Evolutionary conservation across 2,888 invertebrate genomes (phyloP), one percentile per base, ranked within the genome.

Genomic region (Polydrusus pterygomalis): DNA sequence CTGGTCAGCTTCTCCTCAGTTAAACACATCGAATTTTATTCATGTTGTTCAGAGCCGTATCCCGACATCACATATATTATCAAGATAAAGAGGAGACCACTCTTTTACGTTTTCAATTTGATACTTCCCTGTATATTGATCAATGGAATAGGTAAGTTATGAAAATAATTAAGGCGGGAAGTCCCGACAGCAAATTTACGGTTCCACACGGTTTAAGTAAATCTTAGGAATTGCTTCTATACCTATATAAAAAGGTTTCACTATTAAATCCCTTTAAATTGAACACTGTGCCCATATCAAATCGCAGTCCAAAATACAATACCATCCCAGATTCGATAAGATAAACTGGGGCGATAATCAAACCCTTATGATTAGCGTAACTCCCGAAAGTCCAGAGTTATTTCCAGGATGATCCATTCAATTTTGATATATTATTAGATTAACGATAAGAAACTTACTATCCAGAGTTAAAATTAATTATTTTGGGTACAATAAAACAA

Each of bases 41-140:
- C 93, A 1, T 95, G 95, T 86, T 95, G 95, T 83, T 90, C 93
- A 77, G 94, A 95, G 86, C 94, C 95, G 0, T 95, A 95, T 84
- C 95, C 95, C 0, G 95, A 95, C 86, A 93, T 96, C 83, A 95
- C 95, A 0, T 95, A 95, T 87, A 90, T 93, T 83, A 94, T 96
- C 83, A 92, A 92, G 79, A 87, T 96, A 74, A 88, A 94, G 64
- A 88, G 96, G 78, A 87, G 95, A 79, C 95, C 95, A 0, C 92
- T 95, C 91, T 95, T 95, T 87, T 95, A 95, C 86, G 95, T 96
- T 9, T 95, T 96, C 89, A 96, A 96, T 85, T 89, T 96, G 58
- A 95, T 96, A 77, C 89, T 96, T 45, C 96, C 96, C 0, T 96
- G 96, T 86, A 91, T 95, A 70, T 91, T 96, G 60, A 96, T 96